Base-by-base conservation (phyloP, 2,888 invertebrate species). In the Cryptocephalus primarius region DNA sequence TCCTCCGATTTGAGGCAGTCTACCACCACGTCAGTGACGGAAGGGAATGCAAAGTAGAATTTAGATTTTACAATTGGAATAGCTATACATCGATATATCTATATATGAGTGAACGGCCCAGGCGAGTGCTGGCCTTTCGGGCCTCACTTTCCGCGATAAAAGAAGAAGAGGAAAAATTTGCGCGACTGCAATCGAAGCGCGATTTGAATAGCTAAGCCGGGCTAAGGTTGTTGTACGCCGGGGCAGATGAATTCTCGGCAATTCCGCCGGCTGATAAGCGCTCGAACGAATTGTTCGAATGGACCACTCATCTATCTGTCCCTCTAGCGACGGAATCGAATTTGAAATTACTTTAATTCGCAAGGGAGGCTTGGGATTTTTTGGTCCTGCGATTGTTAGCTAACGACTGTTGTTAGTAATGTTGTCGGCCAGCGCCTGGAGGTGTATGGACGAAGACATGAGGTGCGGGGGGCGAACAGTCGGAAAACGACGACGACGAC, bases 311-410 rank as follows among this genome's bases (percentile, higher is more conserved):
- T 70, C 68, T 70, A 68, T 69, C 68, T 67, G 68, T 69, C 69
- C 69, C 69, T 69, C 67, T 64, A 64, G 67, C 66, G 67, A 65
- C 66, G 67, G 68, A 69, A 70, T 70, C 71, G 71, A 70, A 71
- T 71, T 70, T 69, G 69, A 70, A 71, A 71, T 71, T 70, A 69
- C 68, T 71, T 71, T 71, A 70, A 71, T 71, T 71, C 71, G 65
- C 70, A 64, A 65, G 71, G 70, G 70, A 70, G 68, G 64, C 64
- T 63, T 64, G 59, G 67, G 67, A 67, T 67, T 69, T 69, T 69
- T 69, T 67, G 62, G 62, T 61, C 60, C 56, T 60, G 58, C 63
- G 62, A 63, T 63, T 62, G 61, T 64, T 60, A 61, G 62, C 65
- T 66, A 67, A 67, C 65, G 67, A 68, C 64, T 63, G 64, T 66